Base-by-base conservation (phyloP, 2,888 invertebrate species). In the Pollenia amentaria region DNA sequence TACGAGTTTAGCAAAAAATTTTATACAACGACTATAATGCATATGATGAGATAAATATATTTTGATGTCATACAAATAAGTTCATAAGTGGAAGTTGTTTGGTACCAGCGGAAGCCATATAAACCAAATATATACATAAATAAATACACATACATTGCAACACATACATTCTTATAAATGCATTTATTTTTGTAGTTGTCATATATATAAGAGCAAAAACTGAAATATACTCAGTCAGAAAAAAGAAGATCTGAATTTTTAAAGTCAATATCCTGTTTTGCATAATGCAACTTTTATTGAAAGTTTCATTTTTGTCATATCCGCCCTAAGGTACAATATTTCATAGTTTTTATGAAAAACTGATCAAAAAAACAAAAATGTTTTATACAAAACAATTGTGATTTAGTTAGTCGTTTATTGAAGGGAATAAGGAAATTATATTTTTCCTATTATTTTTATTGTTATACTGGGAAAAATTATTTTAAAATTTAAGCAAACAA, bases 241-340 rank as follows among this genome's bases (percentile, higher is more conserved):
- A 40, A 18, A 44, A 42, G 18, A 40, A 77, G n/a, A 55, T 82
- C 42, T 29, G 11, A 53, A 55, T 53, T 21, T 51, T 79, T 62
- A 81, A 79, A 87, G 81, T 86, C 88, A 87, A 88, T 87, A 89
- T 88, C 88, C 88, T 86, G 83, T 79, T 89, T 88, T 89, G 86
- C 88, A 88, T 89, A 89, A 89, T 88, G 89, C 86, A 88, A 88
- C 88, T 89, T 88, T 88, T 89, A 89, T 88, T 89, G 88, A 88
- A 89, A 86, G 87, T 88, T 88, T 88, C 84, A 84, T 82, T 88
- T 83, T 85, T 79, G 77, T 73, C 46, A 80, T 40, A 87, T 87
- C 86, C 86, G 86, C 84, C 84, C 84, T 53, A 80, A 84, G 76
- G 83, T 76, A 76, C 51, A 72, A 72, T 60, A 65, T 78, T 87